These are phyloP conservation scores for Bombus vancouverensis DNA, from an alignment of 1,140 invertebrate species.

Conservation along the genomic window DNA sequence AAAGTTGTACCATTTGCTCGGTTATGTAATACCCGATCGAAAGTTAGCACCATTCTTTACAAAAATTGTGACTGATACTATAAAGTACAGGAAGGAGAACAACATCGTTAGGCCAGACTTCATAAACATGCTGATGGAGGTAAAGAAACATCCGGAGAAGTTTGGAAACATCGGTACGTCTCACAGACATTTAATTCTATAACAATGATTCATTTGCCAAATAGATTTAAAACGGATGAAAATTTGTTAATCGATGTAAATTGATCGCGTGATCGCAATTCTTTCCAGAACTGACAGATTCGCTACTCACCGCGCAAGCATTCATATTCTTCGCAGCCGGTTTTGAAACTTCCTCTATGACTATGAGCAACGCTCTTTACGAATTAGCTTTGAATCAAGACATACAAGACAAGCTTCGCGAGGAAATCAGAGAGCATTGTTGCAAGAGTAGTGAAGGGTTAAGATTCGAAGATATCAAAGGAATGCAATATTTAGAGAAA, in stretches of 20 bases:
- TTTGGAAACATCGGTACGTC: slow-evolving; percentile 50
- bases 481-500: slow-evolving; percentile 72
- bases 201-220: neutral
- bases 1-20: neutral
- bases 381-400: slow-evolving; percentile 83
- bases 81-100: neutral
- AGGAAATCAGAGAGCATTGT: slow-evolving; percentile 79
- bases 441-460: slow-evolving; percentile 51
- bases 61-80: neutral
- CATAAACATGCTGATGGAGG: slow-evolving; percentile 83
- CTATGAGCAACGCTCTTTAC: slow-evolving; percentile 79
- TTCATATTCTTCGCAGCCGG: slow-evolving; percentile 82
- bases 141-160: slow-evolving; percentile 62
- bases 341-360: slow-evolving; percentile 84
- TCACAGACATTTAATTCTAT: neutral
- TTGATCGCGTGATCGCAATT: neutral
- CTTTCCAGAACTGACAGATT: slow-evolving; percentile 69
- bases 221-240: too few species aligned
- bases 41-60: neutral
- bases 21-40: neutral
- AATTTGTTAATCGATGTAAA: too few species aligned
- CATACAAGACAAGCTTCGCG: slow-evolving; percentile 80
- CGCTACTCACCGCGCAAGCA: slow-evolving; percentile 70
- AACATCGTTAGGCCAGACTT: neutral
- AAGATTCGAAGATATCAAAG: slow-evolving; percentile 63